phyloP scores from a whole-genome alignment of 2,113 vertebrate genomes.

The Hepsetus odoe region DNA sequence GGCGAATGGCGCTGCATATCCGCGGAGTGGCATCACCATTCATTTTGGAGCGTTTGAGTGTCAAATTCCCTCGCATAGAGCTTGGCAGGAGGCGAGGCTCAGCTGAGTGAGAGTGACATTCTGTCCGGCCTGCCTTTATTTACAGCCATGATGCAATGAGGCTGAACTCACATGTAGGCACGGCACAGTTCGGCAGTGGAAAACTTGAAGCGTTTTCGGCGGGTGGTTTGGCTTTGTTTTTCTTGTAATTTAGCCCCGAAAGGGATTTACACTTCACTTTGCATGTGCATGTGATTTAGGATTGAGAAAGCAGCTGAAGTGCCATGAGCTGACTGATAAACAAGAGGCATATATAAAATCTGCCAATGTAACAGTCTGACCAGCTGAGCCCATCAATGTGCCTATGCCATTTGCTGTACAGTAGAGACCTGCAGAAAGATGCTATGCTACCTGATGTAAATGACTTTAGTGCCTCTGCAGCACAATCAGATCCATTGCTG shows the following conservation, averaged over 20 bases:
- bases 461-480: not conserved
- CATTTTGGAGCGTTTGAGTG: slow-evolving; percentile 69
- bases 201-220: slow-evolving; percentile 63
- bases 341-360: too few relatives aligned
- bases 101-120: slow-evolving; percentile 65
- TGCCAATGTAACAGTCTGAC: too few relatives aligned
- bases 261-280: slow-evolving; percentile 58
- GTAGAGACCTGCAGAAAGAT: too few relatives aligned
- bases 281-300: slow-evolving; percentile 68
- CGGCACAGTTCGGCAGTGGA: slow-evolving; percentile 48
- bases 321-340: too few relatives aligned
- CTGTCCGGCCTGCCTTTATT: slow-evolving; percentile 67
- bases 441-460: too few relatives aligned
- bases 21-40: slow-evolving; percentile 64
- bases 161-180: slow-evolving; percentile 42
- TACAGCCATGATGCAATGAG: slow-evolving; percentile 57
- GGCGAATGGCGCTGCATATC: slow-evolving; percentile 70
- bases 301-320: not conserved
- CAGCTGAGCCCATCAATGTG: too few relatives aligned
- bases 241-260: not conserved
- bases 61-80: slow-evolving; percentile 59
- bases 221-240: slow-evolving; percentile 61
- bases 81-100: slow-evolving; percentile 59
- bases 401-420: too few relatives aligned
- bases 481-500: slow-evolving; percentile 1